Evolutionary conservation across 2,797 vertebrate species (phyloP), one percentile per base, ranked within the genome.

Genomic region (Lophius americanus): DNA sequence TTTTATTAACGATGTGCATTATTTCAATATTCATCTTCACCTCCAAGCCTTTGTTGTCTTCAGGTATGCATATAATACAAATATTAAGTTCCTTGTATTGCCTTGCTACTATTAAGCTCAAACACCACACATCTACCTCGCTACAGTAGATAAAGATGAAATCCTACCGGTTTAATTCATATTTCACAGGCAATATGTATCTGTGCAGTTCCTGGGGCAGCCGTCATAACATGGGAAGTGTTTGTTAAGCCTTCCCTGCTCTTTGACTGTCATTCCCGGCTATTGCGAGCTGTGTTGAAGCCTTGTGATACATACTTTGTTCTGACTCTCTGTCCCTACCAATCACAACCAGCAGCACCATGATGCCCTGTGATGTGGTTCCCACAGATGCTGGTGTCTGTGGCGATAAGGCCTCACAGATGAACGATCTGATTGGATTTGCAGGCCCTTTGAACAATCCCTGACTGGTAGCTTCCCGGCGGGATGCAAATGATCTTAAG

Each of bases 401-500:
- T 50, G 84, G 82, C 61, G 80, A 91, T 91, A 88, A 87, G 80
- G 85, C 85, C 82, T 88, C 75, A 61, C 77, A 84, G 82, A 86
- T 85, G 82, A 88, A 83, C 83, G 72, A 90, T 89, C 85, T 90
- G 89, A 90, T 90, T 92, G 88, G 85, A 91, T 91, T 89, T 89
- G 85, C 78, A 49, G 79, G 68, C 73, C 78, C 79, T 88, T 89
- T 87, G 87, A 90, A 91, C 86, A 90, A 84, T 79, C 67, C 63
- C 78, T 90, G 89, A 91, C 89, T 92, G 89, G 91, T 88, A 88
- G 86, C 83, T 88, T 88, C 89, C 90, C 86, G 88, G 85, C 75
- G 78, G 91, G 90, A 92, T 91, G 91, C 88, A 91, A 92, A 92
- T 91, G 74, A 90, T 88, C 86, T 90, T 85, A 89, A 85, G 86